Base-by-base conservation (phyloP, 2,888 invertebrate species). In the Parnassius apollo region DNA sequence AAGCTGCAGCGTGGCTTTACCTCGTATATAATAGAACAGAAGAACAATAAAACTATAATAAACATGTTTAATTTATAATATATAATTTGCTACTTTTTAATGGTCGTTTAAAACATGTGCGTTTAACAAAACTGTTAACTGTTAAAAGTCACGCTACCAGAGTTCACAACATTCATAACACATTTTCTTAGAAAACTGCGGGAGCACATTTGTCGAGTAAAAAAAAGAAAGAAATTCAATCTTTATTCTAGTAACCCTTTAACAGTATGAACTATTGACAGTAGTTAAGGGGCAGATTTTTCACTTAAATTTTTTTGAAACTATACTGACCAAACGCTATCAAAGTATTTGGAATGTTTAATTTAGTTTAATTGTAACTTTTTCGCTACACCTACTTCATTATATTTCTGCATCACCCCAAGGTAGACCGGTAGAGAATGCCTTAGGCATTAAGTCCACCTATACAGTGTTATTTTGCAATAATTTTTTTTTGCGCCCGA, bases 211-310 rank as follows among this genome's bases (percentile, higher is more conserved):
- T 57, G 42, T n/a, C 10, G n/a, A 53, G 74, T 71, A 69, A 60
- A 57, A 67, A 73, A 74, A 80, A 76, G 18, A 68, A 66, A 65
- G 69, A 68, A 70, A 70, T 75, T 74, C 68, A 69, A 72, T 74
- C 70, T 72, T 69, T 75, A 75, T 76, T 73, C 70, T 73, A 48
- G 69, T 66, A 72, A 77, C 69, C 69, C 71, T 72, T 75, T 77
- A 55, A 68, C 68, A 66, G 66, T 68, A 66, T 69, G 69, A 71
- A 70, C 68, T 69, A 68, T 66, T 66, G 66, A 68, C 65, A 61
- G 51, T n/a, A 13, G 42, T 67, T 63, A 63, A 68, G 70, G 69
- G 67, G 64, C 64, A 68, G 73, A 42, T 8, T 1, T 18, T 18
- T 13, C 2, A 0, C 9, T 48, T 48, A 11, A 46, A 7, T 46